A percentile compares a stretch with the other conserved stretches of the same genome.
Conservation (phyloP, 1,140 invertebrate genomes). For the Lasioglossum albipes region DNA sequence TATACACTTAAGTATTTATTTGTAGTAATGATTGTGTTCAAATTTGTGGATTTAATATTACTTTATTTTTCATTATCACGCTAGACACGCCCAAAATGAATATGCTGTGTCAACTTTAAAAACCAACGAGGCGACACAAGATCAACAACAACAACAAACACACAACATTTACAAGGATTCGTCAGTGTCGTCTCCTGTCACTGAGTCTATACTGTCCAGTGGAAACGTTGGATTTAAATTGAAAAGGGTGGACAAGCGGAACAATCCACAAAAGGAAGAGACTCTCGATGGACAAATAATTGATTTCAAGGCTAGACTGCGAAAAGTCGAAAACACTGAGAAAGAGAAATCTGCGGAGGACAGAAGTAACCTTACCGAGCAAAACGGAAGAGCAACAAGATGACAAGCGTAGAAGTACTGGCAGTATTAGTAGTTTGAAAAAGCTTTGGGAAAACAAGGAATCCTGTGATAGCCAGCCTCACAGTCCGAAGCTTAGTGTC, state of each 20-base stretch:
- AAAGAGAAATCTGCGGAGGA: constrained; percentile 77
- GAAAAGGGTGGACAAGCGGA: constrained; percentile 85
- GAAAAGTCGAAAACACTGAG: constrained; percentile 87
- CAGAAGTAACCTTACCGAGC: constrained; percentile 42
- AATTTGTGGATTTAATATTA: neutral
- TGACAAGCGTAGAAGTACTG: constrained; percentile 94
- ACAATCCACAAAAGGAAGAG: constrained; percentile 79
- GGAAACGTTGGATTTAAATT: constrained; percentile 79
- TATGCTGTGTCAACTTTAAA: constrained; percentile 71
- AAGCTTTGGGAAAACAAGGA: constrained; percentile 94
- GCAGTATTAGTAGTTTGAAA: constrained; percentile 95
- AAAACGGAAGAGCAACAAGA: constrained; percentile 77
- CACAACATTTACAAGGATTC: constrained; percentile 35
- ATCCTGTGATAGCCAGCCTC: constrained; percentile 78
- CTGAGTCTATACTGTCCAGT: constrained; percentile 55
- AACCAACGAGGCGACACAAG: constrained; percentile 44
- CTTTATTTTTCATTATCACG: neutral
- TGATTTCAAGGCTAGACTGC: constrained; percentile 91
- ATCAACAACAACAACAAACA: constrained; percentile 46
- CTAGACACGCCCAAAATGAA: constrained; percentile 65
- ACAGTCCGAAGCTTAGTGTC: constrained; percentile 84
- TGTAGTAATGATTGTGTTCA: neutral
- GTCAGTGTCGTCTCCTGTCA: constrained; percentile 22
- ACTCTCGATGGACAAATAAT: constrained; percentile 84
- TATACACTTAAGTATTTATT: neutral